Conservation (phyloP, 2,888 invertebrate genomes). For the Lottia gigantea region DNA sequence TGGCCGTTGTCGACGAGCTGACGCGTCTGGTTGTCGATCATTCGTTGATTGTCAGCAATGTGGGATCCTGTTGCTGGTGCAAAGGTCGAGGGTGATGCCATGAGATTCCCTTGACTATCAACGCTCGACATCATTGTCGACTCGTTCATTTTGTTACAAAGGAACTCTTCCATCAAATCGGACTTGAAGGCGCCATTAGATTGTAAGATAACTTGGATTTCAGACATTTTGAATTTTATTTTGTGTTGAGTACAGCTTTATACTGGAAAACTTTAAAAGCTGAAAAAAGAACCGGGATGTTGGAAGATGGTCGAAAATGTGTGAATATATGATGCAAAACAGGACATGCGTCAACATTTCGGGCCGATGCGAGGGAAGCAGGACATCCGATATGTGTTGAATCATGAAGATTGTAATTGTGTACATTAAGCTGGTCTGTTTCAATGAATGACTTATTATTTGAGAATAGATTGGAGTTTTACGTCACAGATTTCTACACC, state of each 20-base stretch:
- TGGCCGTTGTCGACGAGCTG: neutral
- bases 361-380: no score
- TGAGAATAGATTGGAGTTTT: no score
- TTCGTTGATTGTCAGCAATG: neutral
- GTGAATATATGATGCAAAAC: no score
- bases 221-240: conserved; percentile 55
- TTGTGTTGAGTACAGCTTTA: neutral
- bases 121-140: neutral
- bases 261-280: neutral
- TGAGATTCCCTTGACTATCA: conserved; percentile 1
- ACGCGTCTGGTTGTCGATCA: neutral
- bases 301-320: no score
- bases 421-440: no score
- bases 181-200: conserved; percentile 59
- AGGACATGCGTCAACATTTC: no score
- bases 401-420: no score
- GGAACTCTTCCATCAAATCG: conserved; percentile 50
- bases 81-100: neutral
- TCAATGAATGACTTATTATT: no score
- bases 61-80: neutral
- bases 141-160: neutral
- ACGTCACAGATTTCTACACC: no score
- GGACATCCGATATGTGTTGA: no score
- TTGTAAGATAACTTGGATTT: conserved; percentile 61
- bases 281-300: neutral